Percentiles rank a stretch among this genome's conserved stretches.
phyloP scores from a whole-genome alignment of 2,888 invertebrate genomes.

The Xanthostigma xanthostigma region DNA sequence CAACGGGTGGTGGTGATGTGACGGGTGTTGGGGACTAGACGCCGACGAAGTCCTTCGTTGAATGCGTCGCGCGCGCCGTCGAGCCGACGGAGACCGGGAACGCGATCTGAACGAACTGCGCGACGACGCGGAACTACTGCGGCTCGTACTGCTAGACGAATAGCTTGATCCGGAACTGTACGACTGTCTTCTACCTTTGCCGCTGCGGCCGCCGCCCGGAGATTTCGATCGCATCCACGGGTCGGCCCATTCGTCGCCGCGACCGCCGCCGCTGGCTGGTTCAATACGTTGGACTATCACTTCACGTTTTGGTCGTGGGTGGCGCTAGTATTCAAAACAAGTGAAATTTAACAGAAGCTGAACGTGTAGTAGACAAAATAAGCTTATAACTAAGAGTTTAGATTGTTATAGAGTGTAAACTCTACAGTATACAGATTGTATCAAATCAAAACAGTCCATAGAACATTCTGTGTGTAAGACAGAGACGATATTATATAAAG shows the following conservation, averaged over 20 bases:
- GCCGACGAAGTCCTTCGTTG: neutral
- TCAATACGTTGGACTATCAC: conserved; percentile 61
- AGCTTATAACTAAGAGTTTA: no score
- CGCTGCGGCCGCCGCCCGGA: conserved; percentile 33
- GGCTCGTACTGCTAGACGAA: conserved; percentile 32
- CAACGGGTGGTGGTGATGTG: no score
- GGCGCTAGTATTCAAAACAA: neutral
- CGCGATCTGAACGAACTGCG: conserved; percentile 17
- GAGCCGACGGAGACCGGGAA: conserved; percentile 28
- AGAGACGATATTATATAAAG: no score
- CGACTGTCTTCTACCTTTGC: conserved; percentile 36
- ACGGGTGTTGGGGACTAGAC: no score
- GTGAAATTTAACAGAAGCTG: conserved; percentile 2
- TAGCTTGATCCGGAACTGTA: conserved; percentile 62
- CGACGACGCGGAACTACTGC: conserved; percentile 2
- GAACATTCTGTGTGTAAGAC: no score
- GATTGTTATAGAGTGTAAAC: no score
- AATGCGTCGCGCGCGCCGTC: conserved; percentile 14
- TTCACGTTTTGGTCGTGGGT: conserved; percentile 47
- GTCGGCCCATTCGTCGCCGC: conserved; percentile 86
- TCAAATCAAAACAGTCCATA: no score
- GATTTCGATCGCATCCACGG: conserved; percentile 80
- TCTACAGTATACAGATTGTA: no score
- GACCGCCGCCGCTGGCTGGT: conserved; percentile 26
- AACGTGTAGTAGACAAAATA: no score